Evolutionary conservation across 2,888 invertebrate species (phyloP).

Genomic region (Leptothorax acervorum): DNA sequence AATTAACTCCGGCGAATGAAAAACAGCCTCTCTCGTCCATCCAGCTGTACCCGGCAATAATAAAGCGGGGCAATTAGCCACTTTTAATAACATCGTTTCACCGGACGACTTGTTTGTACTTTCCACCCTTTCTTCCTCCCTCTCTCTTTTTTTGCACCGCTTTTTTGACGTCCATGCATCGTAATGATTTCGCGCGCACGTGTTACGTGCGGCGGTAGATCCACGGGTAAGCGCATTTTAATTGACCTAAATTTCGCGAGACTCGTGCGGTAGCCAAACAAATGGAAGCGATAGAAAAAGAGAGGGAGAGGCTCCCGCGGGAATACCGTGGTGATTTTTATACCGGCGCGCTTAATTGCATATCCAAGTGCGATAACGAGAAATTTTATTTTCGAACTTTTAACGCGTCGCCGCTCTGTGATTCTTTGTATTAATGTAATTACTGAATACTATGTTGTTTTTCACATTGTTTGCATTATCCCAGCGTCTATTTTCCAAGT

Average conservation of each 20-base stretch:
- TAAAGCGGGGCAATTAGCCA: slow-evolving; percentile 74
- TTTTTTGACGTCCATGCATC: slow-evolving; percentile 51
- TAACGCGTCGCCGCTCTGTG: slow-evolving; percentile 18
- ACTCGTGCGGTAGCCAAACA: slow-evolving; percentile 15
- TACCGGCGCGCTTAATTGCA: slow-evolving; percentile 35
- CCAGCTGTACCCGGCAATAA: slow-evolving; percentile 65
- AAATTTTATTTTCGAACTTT: slow-evolving; percentile 47
- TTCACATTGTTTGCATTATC: background rate
- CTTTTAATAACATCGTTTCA: slow-evolving; percentile 75
- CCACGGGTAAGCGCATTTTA: slow-evolving; percentile 61
- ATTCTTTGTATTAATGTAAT: slow-evolving; percentile 29
- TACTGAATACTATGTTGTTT: background rate
- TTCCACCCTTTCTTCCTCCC: slow-evolving; percentile 50
- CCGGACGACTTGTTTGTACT: slow-evolving; percentile 67
- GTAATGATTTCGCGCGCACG: slow-evolving; percentile 65
- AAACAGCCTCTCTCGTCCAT: slow-evolving; percentile 69
- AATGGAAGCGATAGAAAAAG: slow-evolving; percentile 11
- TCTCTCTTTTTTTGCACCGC: slow-evolving; percentile 25
- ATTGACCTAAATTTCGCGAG: slow-evolving; percentile 69
- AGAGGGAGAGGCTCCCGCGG: slow-evolving; percentile 19
- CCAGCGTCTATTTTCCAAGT: background rate
- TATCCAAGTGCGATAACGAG: slow-evolving; percentile 45
- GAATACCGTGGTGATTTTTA: slow-evolving; percentile 39
- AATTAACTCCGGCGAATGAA: slow-evolving; percentile 71
- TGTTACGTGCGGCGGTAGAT: slow-evolving; percentile 43